Base-by-base conservation (phyloP, 2,797 vertebrate genomes). In the Gymnoscopelus braueri region DNA sequence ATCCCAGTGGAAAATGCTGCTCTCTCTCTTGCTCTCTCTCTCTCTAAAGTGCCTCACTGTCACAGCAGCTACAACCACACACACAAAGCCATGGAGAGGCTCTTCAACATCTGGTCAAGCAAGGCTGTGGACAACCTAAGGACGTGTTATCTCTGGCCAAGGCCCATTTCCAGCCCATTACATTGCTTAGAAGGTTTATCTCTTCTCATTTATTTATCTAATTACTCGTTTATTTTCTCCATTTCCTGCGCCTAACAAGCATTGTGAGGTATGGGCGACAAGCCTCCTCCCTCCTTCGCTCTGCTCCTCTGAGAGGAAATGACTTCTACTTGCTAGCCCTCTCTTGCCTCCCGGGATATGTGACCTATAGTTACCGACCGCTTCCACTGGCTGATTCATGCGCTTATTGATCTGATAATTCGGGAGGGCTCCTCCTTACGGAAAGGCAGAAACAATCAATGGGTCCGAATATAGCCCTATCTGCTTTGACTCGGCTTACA, bases 171-270 rank as follows among this genome's bases (percentile, higher is more conserved):
- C 77, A 88, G 55, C 63, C 52, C n/a, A 65, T 85, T 77, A 75
- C 60, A 79, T 67, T 74, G 79, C 78, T 81, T 67, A 61, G 55
- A 68, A 39, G 65, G 26, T 77, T 82, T 75, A 88, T 85, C 72
- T 80, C 65, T 76, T 49, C 64, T 76, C 44, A 32, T 90, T 87
- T 87, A 81, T 90, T 90, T 81, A 74, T 72, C 74, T 71, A 82
- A 89, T 89, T 75, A 74, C 73, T 80, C 2, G 49, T 84, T 88
- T 84, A 79, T 88, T 79, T 82, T 80, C 79, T 81, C 61, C 14
- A 49, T 81, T 89, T 89, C 81, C 87, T 81, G 63, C 60, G 56
- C 77, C 55, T 70, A 79, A 79, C 67, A 55, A 79, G 72, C 70
- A 67, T 58, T 73, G 65, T 66, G 70, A 71, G 64, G 61, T 69